Percentiles rank a stretch among this genome's conserved stretches.
These are phyloP conservation scores for Megaceryle maxima DNA, from an alignment of 2,113 vertebrate species.

Conservation along the genomic window DNA sequence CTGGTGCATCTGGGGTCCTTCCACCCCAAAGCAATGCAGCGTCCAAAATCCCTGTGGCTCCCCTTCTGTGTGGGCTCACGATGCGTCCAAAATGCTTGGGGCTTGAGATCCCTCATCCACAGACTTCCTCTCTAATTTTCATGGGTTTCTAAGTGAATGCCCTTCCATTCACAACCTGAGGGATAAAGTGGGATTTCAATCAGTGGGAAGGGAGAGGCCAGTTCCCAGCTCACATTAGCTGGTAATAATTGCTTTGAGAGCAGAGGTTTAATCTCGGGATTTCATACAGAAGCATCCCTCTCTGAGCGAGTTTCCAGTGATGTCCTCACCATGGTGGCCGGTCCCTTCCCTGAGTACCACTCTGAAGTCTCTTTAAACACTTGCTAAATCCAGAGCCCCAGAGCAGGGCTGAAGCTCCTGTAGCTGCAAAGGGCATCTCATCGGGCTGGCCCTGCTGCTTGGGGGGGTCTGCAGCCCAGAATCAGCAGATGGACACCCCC, in stretches of 20 bases:
- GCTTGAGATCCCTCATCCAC: not conserved
- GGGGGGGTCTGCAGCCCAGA: not conserved
- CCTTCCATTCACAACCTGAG: rapidly evolving
- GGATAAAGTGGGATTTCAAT: not conserved
- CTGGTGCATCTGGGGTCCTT: not conserved
- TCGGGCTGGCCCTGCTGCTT: not conserved
- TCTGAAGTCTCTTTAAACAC: not conserved
- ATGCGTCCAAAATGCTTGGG: rapidly evolving
- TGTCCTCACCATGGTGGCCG: rapidly evolving
- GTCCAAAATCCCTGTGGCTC: not conserved
- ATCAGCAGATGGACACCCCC: not conserved
- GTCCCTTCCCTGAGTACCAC: not conserved
- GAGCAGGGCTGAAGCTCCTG: not conserved
- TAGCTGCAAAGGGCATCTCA: not conserved
- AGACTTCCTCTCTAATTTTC: not conserved
- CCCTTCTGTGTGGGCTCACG: rapidly evolving
- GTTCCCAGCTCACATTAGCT: constrained; percentile 50
- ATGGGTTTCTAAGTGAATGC: not conserved
- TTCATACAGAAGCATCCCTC: rapidly evolving
- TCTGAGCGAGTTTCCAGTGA: not conserved
- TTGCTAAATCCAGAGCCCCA: not conserved
- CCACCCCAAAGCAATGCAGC: rapidly evolving
- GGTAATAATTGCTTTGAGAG: constrained; percentile 63
- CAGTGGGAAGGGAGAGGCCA: not conserved
- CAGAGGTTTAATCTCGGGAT: not conserved